Conservation (phyloP, 2,888 invertebrate genomes). For the Alloscopus bannaensis region DNA sequence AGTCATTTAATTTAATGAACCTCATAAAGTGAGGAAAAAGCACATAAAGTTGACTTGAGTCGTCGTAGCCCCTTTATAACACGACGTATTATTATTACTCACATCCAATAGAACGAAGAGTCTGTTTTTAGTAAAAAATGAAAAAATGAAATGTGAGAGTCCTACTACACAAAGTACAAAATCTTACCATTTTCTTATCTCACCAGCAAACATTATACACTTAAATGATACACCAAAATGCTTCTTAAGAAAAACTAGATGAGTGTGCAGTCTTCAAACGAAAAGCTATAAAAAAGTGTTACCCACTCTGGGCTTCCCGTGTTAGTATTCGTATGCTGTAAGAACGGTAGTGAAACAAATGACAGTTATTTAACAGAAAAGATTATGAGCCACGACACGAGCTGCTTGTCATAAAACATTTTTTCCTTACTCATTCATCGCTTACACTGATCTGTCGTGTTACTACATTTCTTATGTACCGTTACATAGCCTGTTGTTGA, state of each 20-base stretch:
- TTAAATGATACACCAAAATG: too few relatives aligned
- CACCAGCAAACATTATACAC: too few relatives aligned
- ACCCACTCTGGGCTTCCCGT: slow-evolving; percentile 9
- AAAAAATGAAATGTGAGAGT: slow-evolving; percentile 54
- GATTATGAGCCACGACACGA: slow-evolving; percentile 27
- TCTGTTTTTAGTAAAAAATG: slow-evolving; percentile 49
- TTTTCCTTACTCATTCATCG: slow-evolving; percentile 37
- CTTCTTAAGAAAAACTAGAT: background rate
- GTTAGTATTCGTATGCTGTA: too few relatives aligned
- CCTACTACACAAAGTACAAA: slow-evolving; percentile 5
- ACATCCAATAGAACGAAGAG: slow-evolving; percentile 35
- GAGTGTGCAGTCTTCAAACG: slow-evolving; percentile 2
- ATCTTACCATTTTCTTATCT: too few relatives aligned
- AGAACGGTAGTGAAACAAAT: too few relatives aligned
- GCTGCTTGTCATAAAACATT: slow-evolving; percentile 53
- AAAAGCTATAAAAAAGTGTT: slow-evolving; percentile 2
- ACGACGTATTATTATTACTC: slow-evolving; percentile 33
- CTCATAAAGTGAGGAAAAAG: slow-evolving; percentile 60
- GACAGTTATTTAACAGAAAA: slow-evolving; percentile 58
- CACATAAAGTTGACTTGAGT: slow-evolving; percentile 52
- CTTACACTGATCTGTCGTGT: slow-evolving; percentile 17
- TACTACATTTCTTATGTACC: background rate
- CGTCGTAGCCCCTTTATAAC: slow-evolving; percentile 47
- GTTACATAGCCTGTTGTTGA: background rate
- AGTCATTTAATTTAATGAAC: slow-evolving; percentile 64